These are phyloP conservation scores for Sinonovacula constricta DNA, from an alignment of 1,140 invertebrate species.

Conservation along the genomic window DNA sequence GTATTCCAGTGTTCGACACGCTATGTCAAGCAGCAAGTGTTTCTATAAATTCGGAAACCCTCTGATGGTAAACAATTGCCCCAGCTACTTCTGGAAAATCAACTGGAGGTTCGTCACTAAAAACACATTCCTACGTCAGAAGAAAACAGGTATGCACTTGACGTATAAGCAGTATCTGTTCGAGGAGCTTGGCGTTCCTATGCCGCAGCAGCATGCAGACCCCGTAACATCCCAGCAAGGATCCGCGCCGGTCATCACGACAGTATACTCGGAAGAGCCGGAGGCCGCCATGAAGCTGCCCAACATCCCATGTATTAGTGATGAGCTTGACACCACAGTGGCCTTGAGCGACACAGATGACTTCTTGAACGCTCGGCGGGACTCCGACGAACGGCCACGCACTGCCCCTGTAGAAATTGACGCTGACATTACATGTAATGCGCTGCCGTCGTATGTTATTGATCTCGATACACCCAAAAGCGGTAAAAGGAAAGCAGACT, in stretches of 20 bases:
- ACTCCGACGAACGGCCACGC: background rate
- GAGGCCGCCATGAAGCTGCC: constrained; percentile 3
- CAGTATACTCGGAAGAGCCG: too few relatives aligned
- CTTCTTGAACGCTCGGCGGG: constrained; percentile 20
- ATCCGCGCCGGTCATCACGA: background rate
- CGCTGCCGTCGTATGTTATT: background rate
- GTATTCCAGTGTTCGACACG: constrained; percentile 69
- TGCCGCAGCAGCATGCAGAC: background rate
- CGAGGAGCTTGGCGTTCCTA: constrained; percentile 24
- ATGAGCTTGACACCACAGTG: background rate
- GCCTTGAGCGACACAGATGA: background rate
- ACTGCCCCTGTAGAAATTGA: background rate
- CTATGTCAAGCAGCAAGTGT: constrained; percentile 67
- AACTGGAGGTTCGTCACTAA: background rate
- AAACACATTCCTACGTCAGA: constrained; percentile 7
- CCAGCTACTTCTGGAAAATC: constrained; percentile 8
- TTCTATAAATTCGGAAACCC: constrained; percentile 56
- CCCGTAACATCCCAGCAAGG: background rate
- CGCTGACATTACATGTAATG: background rate
- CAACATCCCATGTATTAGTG: background rate
- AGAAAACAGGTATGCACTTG: background rate
- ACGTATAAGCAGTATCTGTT: background rate
- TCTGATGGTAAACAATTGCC: background rate
- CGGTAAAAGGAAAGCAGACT: too few relatives aligned
- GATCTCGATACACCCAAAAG: constrained; percentile 4